Evolutionary conservation across 2,797 vertebrate genomes (phyloP).

Genomic region (Hydrocynus forskahlii): DNA sequence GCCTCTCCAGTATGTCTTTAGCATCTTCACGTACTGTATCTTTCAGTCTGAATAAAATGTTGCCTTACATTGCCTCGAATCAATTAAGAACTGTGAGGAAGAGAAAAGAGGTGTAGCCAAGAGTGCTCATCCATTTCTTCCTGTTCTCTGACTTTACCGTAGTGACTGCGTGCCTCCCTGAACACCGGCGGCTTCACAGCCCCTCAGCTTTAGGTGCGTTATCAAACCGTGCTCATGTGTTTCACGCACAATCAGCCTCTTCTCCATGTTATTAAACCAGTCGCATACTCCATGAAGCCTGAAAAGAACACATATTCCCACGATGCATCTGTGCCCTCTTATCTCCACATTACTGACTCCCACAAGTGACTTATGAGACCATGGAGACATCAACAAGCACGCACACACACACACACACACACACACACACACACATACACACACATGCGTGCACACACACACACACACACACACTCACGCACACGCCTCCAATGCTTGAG

Average conservation of each 20-base stretch:
- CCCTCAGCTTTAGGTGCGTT: slow-evolving; percentile 19
- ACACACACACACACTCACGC: slow-evolving; percentile 45
- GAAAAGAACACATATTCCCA: slow-evolving; percentile 75
- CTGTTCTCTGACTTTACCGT: neutral
- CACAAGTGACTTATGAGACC: slow-evolving; percentile 61
- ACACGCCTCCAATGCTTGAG: slow-evolving; percentile 53
- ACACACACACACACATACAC: too few species aligned
- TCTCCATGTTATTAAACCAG: slow-evolving; percentile 75
- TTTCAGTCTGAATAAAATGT: neutral
- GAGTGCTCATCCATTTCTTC: neutral
- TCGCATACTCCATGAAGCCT: slow-evolving; percentile 78
- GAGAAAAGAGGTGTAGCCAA: neutral
- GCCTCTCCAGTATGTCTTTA: neutral
- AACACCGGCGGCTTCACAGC: neutral
- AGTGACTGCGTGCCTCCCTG: neutral
- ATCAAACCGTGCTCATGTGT: slow-evolving; percentile 56
- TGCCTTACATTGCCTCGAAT: neutral
- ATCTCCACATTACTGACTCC: slow-evolving; percentile 62
- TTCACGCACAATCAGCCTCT: slow-evolving; percentile 56
- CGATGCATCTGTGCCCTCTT: slow-evolving; percentile 64
- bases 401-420: slow-evolving; percentile 44
- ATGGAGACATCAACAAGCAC: slow-evolving; percentile 45
- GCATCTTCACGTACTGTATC: neutral
- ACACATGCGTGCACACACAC: too few species aligned
- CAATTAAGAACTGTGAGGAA: neutral